A percentile compares a stretch with the other conserved stretches of the same genome.
These are phyloP conservation scores for Pocillopora meandrina DNA, from an alignment of 92 coral and sea anemone genomes.

Conservation along the genomic window DNA sequence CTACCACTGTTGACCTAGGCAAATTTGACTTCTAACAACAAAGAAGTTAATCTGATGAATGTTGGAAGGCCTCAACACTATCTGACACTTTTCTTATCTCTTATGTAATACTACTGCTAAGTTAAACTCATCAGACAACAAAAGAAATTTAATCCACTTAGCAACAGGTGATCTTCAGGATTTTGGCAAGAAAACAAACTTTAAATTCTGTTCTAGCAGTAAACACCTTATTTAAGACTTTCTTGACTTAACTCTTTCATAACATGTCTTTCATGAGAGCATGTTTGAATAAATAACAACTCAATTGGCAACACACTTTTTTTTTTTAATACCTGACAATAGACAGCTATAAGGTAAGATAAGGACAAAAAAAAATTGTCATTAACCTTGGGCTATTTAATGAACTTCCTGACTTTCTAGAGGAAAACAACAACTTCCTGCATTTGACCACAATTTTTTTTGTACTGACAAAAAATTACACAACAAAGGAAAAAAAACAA, in stretches of 20 bases:
- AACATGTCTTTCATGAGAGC: not conserved
- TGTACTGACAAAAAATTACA: not conserved
- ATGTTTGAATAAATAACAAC: not conserved
- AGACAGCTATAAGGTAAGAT: not conserved
- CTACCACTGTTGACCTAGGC: not conserved
- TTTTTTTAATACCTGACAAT: not conserved
- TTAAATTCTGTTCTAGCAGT: not conserved
- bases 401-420: not conserved
- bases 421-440: not conserved
- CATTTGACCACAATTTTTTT: not conserved
- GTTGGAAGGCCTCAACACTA: slow-evolving; percentile 25
- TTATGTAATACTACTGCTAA: slow-evolving; percentile 24
- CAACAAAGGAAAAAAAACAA: not conserved
- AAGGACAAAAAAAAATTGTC: not conserved
- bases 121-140: slow-evolving; percentile 18
- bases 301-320: not conserved
- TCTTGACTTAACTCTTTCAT: not conserved
- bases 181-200: not conserved
- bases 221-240: not conserved
- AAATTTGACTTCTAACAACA: slow-evolving; percentile 19
- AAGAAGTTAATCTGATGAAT: slow-evolving; percentile 20
- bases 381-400: not conserved
- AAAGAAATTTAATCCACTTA: slow-evolving; percentile 31
- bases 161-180: slow-evolving; percentile 1
- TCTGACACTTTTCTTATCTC: slow-evolving; percentile 19